Evolutionary conservation across 2,797 vertebrate genomes (phyloP), one percentile per base, ranked within the genome.

Genomic region (Pangasius larnaudii): DNA sequence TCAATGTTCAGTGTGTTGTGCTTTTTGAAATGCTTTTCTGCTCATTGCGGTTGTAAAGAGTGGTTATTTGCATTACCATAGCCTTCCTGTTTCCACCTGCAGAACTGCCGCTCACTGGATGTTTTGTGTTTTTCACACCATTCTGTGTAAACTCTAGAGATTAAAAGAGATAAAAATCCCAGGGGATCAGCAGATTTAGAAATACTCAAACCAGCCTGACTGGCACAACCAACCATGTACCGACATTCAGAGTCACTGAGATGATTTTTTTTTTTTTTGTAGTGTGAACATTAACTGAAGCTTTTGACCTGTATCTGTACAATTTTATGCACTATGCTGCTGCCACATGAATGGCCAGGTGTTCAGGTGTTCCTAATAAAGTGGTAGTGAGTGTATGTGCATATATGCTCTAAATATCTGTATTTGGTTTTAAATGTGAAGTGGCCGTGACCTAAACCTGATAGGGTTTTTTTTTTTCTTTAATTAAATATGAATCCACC

Each of bases 381-480:
- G 33, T 71, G 0, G 14, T 8, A 3, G 16, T 42, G 69, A 42
- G n/a, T 30, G 63, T 65, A 42, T 42, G 8, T 46, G 46, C 46
- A 46, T 9, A 9, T 46, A 46, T 46, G 46, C 46, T 46, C 46
- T 8, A 46, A 46, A 46, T 46, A 46, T 46, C 36, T 39, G 33
- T 7, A 71, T 71, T 71, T 36, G 19, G 36, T 71, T 75, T 72
- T 72, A 42, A 42, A 72, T 72, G 71, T 74, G 71, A 39, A 71
- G 69, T 39, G 36, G 36, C 19, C 9, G 27, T n/a, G 24, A 24
- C 42, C 72, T 49, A 14, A 49, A 75, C 46, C 42, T 8, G 46
- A 77, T 42, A 71, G 19, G 36, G 4, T 22, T 39, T 39, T 10
- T 39, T 39, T 39, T 71, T 78, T 33, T 79, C 51, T 36, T 36